Conservation (phyloP, 1,140 invertebrate genomes). For the Oryctes rhinoceros region DNA sequence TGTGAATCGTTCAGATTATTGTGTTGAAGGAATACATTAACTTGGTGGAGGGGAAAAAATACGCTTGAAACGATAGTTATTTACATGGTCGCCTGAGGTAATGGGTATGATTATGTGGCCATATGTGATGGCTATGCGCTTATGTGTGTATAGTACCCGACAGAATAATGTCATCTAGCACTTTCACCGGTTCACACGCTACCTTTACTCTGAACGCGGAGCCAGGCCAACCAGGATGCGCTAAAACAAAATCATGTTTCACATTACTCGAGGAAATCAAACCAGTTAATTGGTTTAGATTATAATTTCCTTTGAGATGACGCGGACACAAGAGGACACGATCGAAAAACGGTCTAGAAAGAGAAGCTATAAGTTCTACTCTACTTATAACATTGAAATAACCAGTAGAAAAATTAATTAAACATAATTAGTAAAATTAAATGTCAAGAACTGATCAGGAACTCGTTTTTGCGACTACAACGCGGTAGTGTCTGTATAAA, state of each 20-base stretch:
- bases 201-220: constrained; percentile 42
- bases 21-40: constrained; percentile 17
- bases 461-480: too few species aligned
- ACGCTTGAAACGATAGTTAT: constrained; percentile 38
- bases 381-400: background rate
- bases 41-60: constrained; percentile 10
- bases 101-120: constrained; percentile 44
- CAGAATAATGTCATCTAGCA: constrained; percentile 46
- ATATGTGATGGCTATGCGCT: constrained; percentile 39
- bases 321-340: constrained; percentile 26
- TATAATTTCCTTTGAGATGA: constrained; percentile 35
- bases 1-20: constrained; percentile 7
- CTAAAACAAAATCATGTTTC: constrained; percentile 33
- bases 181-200: constrained; percentile 53
- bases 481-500: too few species aligned
- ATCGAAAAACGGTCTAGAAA: background rate
- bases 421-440: constrained; percentile 37
- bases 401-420: constrained; percentile 14
- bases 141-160: constrained; percentile 15
- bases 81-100: constrained; percentile 43
- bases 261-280: constrained; percentile 34
- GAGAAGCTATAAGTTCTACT: background rate
- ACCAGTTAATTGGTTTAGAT: constrained; percentile 35
- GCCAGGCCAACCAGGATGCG: constrained; percentile 42
- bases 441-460: constrained; percentile 14